These are phyloP conservation scores for Actinernus sp. DNA, from an alignment of 92 coral and sea anemone genomes.

Conservation along the genomic window DNA sequence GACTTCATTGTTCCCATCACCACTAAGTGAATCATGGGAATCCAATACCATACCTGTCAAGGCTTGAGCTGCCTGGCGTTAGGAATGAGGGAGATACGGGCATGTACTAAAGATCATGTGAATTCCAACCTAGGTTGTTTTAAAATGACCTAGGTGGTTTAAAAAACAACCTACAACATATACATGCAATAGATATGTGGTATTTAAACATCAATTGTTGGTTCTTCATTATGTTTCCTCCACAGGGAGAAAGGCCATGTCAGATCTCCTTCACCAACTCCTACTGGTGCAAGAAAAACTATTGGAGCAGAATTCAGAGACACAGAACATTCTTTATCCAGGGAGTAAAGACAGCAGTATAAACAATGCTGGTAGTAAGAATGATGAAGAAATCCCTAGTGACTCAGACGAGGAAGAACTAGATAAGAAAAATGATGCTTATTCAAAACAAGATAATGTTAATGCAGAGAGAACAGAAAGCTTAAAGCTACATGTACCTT, in stretches of 20 bases:
- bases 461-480: conserved; percentile 15
- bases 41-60: too few species aligned
- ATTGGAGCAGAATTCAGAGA: conserved; percentile 83
- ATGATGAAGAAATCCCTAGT: conserved; percentile 90
- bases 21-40: too few species aligned
- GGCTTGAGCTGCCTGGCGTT: too few species aligned
- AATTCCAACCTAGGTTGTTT: too few species aligned
- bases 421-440: conserved; percentile 53
- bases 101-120: too few species aligned
- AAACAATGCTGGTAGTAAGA: conserved; percentile 41
- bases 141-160: too few species aligned
- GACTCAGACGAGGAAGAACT: conserved; percentile 83
- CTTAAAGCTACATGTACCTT: conserved; percentile 68
- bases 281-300: conserved; percentile 82
- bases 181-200: too few species aligned
- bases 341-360: conserved; percentile 20
- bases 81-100: too few species aligned
- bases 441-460: conserved; percentile 11
- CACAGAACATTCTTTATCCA: conserved; percentile 44
- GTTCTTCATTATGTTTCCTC: too few species aligned
- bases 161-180: too few species aligned
- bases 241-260: conserved; percentile 66
- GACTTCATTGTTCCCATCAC: too few species aligned
- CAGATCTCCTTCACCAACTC: conserved; percentile 70
- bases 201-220: too few species aligned